Percentiles rank a stretch among this genome's conserved stretches.
These are phyloP conservation scores for Alca torda DNA, from an alignment of 2,797 vertebrate species.

Conservation along the genomic window DNA sequence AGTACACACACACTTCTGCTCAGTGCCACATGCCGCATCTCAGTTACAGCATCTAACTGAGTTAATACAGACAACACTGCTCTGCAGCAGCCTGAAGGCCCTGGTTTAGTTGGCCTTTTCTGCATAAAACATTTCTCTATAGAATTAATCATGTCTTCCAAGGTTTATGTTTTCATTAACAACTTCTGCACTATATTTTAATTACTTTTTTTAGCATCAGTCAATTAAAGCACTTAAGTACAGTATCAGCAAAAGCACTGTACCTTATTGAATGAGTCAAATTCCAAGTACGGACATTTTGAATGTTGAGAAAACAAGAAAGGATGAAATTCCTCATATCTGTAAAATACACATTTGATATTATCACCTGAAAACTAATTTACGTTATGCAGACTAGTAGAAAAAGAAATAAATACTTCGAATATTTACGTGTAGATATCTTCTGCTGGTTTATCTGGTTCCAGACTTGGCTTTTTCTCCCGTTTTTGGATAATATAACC, in stretches of 20 bases:
- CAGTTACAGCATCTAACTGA: background rate
- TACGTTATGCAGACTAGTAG: background rate
- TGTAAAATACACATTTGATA: constrained; percentile 75
- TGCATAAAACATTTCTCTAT: background rate
- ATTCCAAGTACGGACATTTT: constrained; percentile 87
- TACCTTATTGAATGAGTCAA: constrained; percentile 97
- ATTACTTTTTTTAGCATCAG: background rate
- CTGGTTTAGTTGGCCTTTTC: background rate
- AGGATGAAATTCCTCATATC: constrained; percentile 98
- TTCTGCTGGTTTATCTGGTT: constrained; percentile 82
- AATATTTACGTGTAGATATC: constrained; percentile 91
- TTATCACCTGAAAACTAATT: constrained; percentile 49
- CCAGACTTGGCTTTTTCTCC: constrained; percentile 92
- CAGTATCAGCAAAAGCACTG: constrained; percentile 58
- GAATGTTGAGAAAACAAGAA: constrained; percentile 93
- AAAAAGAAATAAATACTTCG: background rate
- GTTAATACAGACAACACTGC: background rate
- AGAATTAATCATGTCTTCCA: background rate
- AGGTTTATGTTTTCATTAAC: background rate
- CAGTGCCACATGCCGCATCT: accelerated
- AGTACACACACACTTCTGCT: accelerated
- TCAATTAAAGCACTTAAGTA: constrained; percentile 10
- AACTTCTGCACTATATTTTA: background rate
- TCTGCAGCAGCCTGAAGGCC: background rate
- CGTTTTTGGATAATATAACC: constrained; percentile 94